Conservation (phyloP, 30 jellyfish, hydroid and myxozoan genomes). For the Turritopsis rubra region DNA sequence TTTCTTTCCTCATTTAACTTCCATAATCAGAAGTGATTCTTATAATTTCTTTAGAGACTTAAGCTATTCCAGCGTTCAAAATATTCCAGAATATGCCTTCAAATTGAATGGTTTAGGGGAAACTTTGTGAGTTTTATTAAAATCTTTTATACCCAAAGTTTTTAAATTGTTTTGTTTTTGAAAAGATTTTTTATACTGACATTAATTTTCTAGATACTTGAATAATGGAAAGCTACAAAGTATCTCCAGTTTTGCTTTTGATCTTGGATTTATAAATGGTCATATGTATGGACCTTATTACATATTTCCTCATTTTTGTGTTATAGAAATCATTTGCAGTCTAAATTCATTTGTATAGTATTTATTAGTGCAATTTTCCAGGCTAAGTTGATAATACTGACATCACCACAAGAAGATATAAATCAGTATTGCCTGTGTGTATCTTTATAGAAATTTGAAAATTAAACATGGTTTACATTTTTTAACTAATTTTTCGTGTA, state of each 20-base stretch:
- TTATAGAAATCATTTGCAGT: too few species aligned
- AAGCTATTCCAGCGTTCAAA: not conserved
- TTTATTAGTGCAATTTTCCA: too few species aligned
- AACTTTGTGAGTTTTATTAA: not conserved
- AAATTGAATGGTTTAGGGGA: conserved; percentile 9
- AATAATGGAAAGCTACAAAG: conserved; percentile 52
- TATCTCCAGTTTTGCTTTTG: conserved; percentile 53
- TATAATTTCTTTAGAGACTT: not conserved
- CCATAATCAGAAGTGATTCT: not conserved
- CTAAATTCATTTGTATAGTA: too few species aligned
- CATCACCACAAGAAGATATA: too few species aligned
- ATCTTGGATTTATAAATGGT: conserved; percentile 37
- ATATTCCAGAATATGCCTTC: not conserved
- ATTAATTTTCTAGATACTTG: conserved; percentile 33
- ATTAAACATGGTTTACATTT: too few species aligned
- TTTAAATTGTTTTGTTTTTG: not conserved
- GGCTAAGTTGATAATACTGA: too few species aligned
- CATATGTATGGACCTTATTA: not conserved
- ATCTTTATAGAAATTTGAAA: too few species aligned
- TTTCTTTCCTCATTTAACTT: too few species aligned
- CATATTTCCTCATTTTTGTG: not conserved
- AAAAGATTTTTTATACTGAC: not conserved
- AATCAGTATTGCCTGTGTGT: too few species aligned
- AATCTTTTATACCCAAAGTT: not conserved
- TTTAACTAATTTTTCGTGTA: too few species aligned